A percentile compares a stretch with the other conserved stretches of the same genome.
These are phyloP conservation scores for Drosophila dunni DNA, from an alignment of 1,140 invertebrate species.

Conservation along the genomic window DNA sequence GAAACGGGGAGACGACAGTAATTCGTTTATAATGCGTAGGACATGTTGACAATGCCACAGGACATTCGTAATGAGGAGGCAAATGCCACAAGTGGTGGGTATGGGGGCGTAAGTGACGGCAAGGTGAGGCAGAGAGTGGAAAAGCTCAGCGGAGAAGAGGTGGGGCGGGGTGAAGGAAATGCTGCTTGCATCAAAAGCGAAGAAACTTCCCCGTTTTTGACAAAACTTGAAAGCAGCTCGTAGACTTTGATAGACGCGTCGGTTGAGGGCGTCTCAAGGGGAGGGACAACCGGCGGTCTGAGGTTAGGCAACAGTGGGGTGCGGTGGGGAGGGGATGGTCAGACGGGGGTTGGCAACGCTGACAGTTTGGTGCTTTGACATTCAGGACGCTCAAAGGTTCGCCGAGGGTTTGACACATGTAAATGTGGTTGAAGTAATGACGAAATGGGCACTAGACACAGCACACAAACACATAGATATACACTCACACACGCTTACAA, in stretches of 20 bases:
- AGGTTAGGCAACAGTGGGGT: too few species aligned
- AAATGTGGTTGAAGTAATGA: conserved; percentile 84
- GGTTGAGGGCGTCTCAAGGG: conserved; percentile 7
- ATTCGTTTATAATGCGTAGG: conserved; percentile 84
- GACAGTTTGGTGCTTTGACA: conserved; percentile 58
- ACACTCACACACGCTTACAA: conserved; percentile 26
- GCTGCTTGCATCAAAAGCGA: conserved; percentile 65
- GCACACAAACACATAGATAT: conserved; percentile 11
- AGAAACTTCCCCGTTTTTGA: conserved; percentile 69
- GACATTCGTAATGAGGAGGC: conserved; percentile 79
- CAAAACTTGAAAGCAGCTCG: conserved; percentile 72
- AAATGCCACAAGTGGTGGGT: neutral
- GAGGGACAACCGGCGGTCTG: neutral
- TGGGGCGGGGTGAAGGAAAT: neutral
- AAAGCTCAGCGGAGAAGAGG: neutral
- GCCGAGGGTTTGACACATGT: conserved; percentile 75
- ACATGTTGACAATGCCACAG: conserved; percentile 84
- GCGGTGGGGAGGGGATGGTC: conserved; percentile 38
- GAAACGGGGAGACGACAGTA: conserved; percentile 66
- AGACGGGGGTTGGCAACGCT: conserved; percentile 70
- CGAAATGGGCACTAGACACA: conserved; percentile 79
- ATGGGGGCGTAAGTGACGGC: neutral
- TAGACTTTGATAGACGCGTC: conserved; percentile 70
- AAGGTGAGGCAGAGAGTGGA: neutral
- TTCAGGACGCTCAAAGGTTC: conserved; percentile 69